Percentiles rank a stretch among this genome's conserved stretches.
These are phyloP conservation scores for Tuberolachnus salignus DNA, from an alignment of 2,888 invertebrate species.

Conservation along the genomic window DNA sequence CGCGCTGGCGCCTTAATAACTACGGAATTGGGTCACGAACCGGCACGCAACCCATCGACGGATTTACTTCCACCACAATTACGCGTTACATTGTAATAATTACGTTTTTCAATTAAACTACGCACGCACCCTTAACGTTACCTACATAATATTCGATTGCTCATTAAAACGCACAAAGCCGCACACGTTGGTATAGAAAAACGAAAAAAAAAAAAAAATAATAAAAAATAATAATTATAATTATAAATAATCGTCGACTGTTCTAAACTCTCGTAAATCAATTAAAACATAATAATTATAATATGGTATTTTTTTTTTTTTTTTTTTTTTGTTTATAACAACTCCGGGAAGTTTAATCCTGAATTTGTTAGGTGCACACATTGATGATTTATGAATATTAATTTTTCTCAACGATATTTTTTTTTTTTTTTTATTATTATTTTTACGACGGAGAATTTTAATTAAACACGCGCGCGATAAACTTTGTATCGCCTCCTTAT, in stretches of 20 bases:
- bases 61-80: slow-evolving; percentile 14
- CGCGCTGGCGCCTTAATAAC: background rate
- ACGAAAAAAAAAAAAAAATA: background rate
- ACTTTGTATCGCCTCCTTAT: background rate
- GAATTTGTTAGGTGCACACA: background rate
- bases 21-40: slow-evolving; percentile 32
- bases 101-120: slow-evolving; percentile 37
- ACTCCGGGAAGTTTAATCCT: background rate
- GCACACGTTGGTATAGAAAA: background rate
- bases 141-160: background rate
- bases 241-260: background rate
- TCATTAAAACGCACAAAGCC: background rate
- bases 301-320: too few relatives aligned
- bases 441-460: background rate
- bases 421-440: too few relatives aligned
- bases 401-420: background rate
- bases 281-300: too few relatives aligned
- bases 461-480: background rate
- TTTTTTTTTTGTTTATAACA: background rate
- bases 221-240: too few relatives aligned
- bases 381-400: background rate
- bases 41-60: slow-evolving; percentile 10
- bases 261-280: background rate
- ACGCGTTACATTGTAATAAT: slow-evolving; percentile 3
- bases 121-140: background rate